Conservation (phyloP, 2,888 invertebrate species). For the Mythimna lalbum region DNA sequence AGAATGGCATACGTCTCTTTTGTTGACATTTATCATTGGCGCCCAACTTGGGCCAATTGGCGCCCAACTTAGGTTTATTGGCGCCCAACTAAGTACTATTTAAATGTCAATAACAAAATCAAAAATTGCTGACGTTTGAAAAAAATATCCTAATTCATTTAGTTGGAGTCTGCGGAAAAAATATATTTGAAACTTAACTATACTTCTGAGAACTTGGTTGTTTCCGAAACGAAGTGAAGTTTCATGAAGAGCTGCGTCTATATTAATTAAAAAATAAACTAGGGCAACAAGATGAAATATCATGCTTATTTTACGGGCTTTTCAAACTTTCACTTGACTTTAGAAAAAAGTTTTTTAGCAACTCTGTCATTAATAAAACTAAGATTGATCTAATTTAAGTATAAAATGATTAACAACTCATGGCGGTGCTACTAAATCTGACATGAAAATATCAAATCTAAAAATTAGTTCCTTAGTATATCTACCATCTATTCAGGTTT, state of each 20-base stretch:
- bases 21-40: too few relatives aligned
- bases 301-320: neutral
- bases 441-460: too few relatives aligned
- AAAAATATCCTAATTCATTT: neutral
- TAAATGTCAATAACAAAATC: neutral
- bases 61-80: neutral
- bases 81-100: neutral
- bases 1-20: too few relatives aligned
- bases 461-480: too few relatives aligned
- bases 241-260: neutral
- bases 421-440: too few relatives aligned
- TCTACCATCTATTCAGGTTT: too few relatives aligned
- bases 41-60: neutral
- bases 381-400: too few relatives aligned
- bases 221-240: neutral
- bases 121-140: too few relatives aligned
- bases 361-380: too few relatives aligned
- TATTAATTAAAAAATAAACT: slow-evolving; percentile 21
- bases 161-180: neutral
- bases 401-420: too few relatives aligned
- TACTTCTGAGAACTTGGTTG: neutral
- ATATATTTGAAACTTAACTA: neutral
- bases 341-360: too few relatives aligned
- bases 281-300: neutral
- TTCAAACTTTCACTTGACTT: neutral